phyloP scores from a whole-genome alignment of 2,113 vertebrate genomes.

The Petrocephalus microphthalmus region DNA sequence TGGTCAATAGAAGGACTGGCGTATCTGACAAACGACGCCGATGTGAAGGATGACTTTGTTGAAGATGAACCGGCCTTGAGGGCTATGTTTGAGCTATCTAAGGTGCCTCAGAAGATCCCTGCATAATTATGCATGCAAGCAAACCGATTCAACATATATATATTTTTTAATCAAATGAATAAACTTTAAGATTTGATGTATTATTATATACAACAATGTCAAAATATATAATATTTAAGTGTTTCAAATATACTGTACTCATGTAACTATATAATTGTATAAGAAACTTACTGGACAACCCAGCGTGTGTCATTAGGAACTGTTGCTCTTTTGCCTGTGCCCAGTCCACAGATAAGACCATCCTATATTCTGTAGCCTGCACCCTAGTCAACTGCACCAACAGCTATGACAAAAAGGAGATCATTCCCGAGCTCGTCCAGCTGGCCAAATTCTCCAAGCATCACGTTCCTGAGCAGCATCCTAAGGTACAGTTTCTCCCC shows the following conservation, averaged over 20 bases:
- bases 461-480: constrained; percentile 91
- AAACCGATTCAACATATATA: background rate
- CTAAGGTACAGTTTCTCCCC: constrained; percentile 66
- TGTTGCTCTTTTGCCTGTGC: constrained; percentile 19
- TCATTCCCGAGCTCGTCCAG: constrained; percentile 89
- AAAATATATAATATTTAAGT: background rate
- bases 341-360: constrained; percentile 87
- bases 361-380: constrained; percentile 85
- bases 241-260: background rate
- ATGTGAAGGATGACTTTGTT: constrained; percentile 97
- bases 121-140: background rate
- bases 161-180: background rate
- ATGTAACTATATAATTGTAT: background rate
- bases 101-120: constrained; percentile 56
- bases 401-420: constrained; percentile 90
- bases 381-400: constrained; percentile 91
- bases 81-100: constrained; percentile 92
- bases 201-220: background rate
- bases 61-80: constrained; percentile 82
- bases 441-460: constrained; percentile 97
- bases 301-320: background rate
- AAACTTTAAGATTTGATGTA: background rate
- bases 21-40: constrained; percentile 89
- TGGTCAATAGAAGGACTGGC: constrained; percentile 93
- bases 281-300: background rate